These are phyloP conservation scores for Leptinotarsa peninsularis DNA, from an alignment of 2,888 invertebrate species.

Conservation along the genomic window DNA sequence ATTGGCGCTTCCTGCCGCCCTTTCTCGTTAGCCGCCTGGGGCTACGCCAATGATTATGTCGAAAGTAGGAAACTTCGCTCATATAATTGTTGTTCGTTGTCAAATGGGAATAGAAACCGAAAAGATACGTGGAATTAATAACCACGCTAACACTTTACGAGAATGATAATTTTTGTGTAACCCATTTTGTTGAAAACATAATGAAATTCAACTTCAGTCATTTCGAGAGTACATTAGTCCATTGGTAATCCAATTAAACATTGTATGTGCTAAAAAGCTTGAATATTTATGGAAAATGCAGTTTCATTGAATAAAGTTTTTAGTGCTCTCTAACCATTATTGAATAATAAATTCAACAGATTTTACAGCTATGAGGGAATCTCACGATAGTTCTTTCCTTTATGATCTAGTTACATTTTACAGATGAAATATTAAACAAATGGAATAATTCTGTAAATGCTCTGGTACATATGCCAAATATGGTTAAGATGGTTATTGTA, in stretches of 20 bases:
- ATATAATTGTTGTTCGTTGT: too few species aligned
- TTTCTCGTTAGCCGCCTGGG: too few species aligned
- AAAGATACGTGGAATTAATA: background rate
- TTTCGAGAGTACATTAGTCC: background rate
- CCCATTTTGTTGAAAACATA: conserved; percentile 2
- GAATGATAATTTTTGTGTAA: conserved; percentile 6
- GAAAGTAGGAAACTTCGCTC: too few species aligned
- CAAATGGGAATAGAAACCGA: background rate
- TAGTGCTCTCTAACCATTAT: background rate
- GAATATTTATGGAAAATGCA: conserved; percentile 1
- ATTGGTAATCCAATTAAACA: background rate
- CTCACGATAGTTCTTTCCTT: background rate
- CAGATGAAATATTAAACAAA: too few species aligned
- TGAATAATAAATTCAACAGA: too few species aligned
- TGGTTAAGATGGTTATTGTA: too few species aligned
- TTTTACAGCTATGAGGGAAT: too few species aligned
- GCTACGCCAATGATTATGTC: too few species aligned
- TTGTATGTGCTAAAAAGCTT: conserved; percentile 12
- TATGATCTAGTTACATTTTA: background rate
- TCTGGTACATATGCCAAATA: too few species aligned
- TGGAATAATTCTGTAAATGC: too few species aligned
- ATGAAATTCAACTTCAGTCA: conserved; percentile 13
- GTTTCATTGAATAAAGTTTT: background rate
- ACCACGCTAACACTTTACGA: background rate
- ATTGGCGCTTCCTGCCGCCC: too few species aligned